phyloP scores from a whole-genome alignment of 1,140 invertebrate species.

The Tetranychus cinnabarinus region DNA sequence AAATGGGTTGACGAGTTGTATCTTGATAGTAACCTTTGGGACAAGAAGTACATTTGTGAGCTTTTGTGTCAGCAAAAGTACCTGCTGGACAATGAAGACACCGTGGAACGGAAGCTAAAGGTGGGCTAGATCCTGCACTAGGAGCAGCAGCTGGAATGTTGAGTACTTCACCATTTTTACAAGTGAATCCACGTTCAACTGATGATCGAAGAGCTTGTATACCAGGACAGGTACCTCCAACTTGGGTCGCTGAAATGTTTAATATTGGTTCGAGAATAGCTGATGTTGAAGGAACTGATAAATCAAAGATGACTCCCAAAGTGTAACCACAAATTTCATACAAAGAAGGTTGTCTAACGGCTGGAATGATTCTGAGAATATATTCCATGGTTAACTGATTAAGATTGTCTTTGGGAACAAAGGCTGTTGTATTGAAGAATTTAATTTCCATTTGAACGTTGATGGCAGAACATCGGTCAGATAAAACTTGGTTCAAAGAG shows the following conservation, averaged over 20 bases:
- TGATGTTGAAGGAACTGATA: constrained; percentile 73
- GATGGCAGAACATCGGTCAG: constrained; percentile 71
- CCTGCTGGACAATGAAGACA: constrained; percentile 87
- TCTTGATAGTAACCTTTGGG: constrained; percentile 76
- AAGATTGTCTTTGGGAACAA: constrained; percentile 15
- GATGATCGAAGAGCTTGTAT: constrained; percentile 56
- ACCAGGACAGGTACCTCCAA: constrained; percentile 72
- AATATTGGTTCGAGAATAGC: constrained; percentile 66
- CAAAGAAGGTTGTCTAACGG: constrained; percentile 57
- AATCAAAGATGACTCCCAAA: constrained; percentile 70
- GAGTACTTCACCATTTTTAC: constrained; percentile 70
- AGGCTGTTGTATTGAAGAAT: constrained; percentile 51
- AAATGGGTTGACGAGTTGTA: constrained; percentile 57
- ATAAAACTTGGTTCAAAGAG: constrained; percentile 52
- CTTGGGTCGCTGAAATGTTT: constrained; percentile 45
- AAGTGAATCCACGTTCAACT: constrained; percentile 67
- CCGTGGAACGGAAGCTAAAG: constrained; percentile 38
- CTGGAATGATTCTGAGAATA: constrained; percentile 59
- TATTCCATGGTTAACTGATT: constrained; percentile 31
- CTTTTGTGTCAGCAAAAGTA: constrained; percentile 65
- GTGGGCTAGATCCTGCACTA: constrained; percentile 41
- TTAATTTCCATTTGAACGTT: constrained; percentile 84
- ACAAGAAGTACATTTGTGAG: constrained; percentile 66
- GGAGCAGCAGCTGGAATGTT: constrained; percentile 39
- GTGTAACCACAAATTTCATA: constrained; percentile 87